Evolutionary conservation across 2,797 vertebrate genomes (phyloP).

Genomic region (Mionectes olivaceus): DNA sequence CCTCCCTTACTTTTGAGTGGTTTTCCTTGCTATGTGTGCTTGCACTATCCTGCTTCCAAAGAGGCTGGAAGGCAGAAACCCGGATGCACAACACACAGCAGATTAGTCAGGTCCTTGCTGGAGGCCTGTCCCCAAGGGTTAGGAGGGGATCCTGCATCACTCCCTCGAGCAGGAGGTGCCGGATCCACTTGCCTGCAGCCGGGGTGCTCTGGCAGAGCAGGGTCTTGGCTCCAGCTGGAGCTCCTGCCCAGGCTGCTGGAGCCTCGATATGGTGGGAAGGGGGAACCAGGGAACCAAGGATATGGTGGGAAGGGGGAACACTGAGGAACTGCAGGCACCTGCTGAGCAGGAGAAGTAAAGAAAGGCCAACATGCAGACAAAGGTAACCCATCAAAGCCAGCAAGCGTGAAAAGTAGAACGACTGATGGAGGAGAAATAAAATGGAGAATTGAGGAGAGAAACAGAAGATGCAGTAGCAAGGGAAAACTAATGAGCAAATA

Average conservation of each 20-base stretch:
- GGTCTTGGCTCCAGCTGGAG: neutral
- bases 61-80: neutral
- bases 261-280: neutral
- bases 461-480: neutral
- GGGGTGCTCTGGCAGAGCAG: neutral
- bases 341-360: neutral
- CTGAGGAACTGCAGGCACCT: fast-evolving
- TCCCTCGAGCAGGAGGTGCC: fast-evolving
- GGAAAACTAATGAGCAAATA: neutral
- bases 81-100: fast-evolving
- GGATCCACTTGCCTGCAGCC: neutral
- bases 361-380: neutral
- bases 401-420: neutral
- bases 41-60: neutral
- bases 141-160: neutral
- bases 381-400: neutral
- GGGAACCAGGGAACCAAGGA: neutral
- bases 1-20: neutral
- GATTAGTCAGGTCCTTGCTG: neutral
- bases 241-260: neutral
- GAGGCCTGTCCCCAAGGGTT: neutral
- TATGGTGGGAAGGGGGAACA: neutral
- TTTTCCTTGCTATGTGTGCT: neutral
- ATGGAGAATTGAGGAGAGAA: neutral
- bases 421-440: neutral